Percentiles rank a stretch among this genome's conserved stretches.
Conservation (phyloP, 2,113 vertebrate genomes). For the Anolis carolinensis region DNA sequence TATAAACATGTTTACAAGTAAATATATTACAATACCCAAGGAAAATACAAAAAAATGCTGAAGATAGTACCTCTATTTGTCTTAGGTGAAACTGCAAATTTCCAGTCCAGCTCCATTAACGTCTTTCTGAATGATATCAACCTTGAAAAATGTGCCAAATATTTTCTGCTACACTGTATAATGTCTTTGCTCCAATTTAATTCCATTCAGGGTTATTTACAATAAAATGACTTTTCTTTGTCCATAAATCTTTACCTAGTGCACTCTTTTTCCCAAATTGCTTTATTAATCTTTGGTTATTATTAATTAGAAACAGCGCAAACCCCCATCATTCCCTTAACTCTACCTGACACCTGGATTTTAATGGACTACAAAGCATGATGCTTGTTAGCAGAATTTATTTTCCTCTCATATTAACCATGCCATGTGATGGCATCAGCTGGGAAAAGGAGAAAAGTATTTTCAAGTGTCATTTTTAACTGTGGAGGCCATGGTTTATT, state of each 20-base stretch:
- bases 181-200: slow-evolving; percentile 55
- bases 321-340: slow-evolving; percentile 69
- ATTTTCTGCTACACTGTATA: slow-evolving; percentile 49
- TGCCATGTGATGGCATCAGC: slow-evolving; percentile 17
- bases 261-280: slow-evolving; percentile 64
- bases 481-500: slow-evolving; percentile 47
- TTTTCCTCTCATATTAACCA: slow-evolving; percentile 53
- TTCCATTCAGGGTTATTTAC: slow-evolving; percentile 65
- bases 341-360: slow-evolving; percentile 59
- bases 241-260: slow-evolving; percentile 68
- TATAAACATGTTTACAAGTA: slow-evolving; percentile 14
- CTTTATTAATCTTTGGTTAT: slow-evolving; percentile 71
- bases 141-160: slow-evolving; percentile 54
- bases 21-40: slow-evolving; percentile 1
- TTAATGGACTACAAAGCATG: slow-evolving; percentile 63
- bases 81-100: slow-evolving; percentile 6
- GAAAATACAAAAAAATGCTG: slow-evolving; percentile 7
- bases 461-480: slow-evolving; percentile 44
- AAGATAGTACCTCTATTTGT: slow-evolving; percentile 28
- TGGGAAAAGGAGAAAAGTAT: slow-evolving; percentile 30
- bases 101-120: slow-evolving; percentile 36
- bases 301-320: slow-evolving; percentile 70
- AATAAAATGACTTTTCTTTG: slow-evolving; percentile 63
- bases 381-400: slow-evolving; percentile 63
- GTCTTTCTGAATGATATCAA: slow-evolving; percentile 47